Conservation (phyloP, 2,888 invertebrate species). For the Sinotaia quadrata region DNA sequence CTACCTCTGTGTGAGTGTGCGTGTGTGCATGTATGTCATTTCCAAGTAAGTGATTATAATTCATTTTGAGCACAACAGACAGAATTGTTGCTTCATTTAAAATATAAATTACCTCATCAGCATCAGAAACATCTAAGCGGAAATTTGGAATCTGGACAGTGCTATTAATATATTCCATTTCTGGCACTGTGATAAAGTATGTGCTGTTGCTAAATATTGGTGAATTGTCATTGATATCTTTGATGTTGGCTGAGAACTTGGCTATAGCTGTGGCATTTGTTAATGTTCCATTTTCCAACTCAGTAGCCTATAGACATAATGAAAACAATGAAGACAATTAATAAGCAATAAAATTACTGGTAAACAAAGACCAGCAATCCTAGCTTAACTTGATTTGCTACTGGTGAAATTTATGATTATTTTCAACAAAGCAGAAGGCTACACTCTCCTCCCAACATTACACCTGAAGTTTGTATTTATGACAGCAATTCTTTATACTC, state of each 20-base stretch:
- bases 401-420: too few species aligned
- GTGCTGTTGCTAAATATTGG: slow-evolving; percentile 78
- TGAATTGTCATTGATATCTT: slow-evolving; percentile 75
- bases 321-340: not conserved
- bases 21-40: not conserved
- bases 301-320: slow-evolving; percentile 47
- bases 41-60: not conserved
- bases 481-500: too few species aligned
- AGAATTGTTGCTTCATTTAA: not conserved
- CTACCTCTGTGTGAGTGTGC: too few species aligned
- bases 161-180: slow-evolving; percentile 28
- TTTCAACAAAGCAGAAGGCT: too few species aligned
- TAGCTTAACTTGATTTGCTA: not conserved
- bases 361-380: not conserved
- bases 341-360: not conserved
- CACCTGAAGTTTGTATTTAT: too few species aligned
- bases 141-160: slow-evolving; percentile 36
- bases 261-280: slow-evolving; percentile 47
- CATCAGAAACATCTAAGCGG: slow-evolving; percentile 40
- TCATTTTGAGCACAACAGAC: not conserved
- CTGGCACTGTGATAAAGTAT: slow-evolving; percentile 41
- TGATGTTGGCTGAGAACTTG: slow-evolving; percentile 61
- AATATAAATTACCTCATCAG: slow-evolving; percentile 44
- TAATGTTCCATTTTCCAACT: slow-evolving; percentile 44
- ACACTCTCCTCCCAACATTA: too few species aligned